Evolutionary conservation across 2,797 vertebrate genomes (phyloP).

Genomic region (Argyrosomus regius): DNA sequence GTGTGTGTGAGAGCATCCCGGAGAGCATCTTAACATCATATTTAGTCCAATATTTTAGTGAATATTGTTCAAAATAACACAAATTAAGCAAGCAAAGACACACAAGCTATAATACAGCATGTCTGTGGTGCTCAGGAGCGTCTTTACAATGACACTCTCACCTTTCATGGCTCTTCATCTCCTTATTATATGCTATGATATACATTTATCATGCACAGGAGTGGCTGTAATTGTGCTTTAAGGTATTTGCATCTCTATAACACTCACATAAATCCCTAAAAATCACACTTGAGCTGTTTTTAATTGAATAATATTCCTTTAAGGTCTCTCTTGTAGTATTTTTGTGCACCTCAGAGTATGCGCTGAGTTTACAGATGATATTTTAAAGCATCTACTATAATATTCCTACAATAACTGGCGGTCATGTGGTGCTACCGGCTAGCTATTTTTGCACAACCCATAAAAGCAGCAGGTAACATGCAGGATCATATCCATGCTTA

Average conservation of each 20-base stretch:
- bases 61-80: neutral
- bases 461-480: slow-evolving; percentile 14
- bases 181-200: no score
- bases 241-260: neutral
- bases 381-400: neutral
- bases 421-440: neutral
- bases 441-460: neutral
- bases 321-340: no score
- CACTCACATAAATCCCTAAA: neutral
- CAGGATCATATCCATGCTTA: neutral
- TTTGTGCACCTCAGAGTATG: no score
- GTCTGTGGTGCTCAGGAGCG: neutral
- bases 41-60: neutral
- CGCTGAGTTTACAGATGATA: neutral
- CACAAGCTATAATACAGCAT: neutral
- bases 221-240: neutral
- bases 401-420: neutral
- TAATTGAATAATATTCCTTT: neutral
- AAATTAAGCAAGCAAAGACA: neutral
- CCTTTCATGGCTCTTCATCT: neutral
- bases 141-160: neutral
- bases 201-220: neutral
- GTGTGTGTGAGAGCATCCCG: neutral
- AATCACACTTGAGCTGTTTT: no score
- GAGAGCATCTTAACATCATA: neutral